Base-by-base conservation (phyloP, 2,888 invertebrate genomes). In the Netelia virgata region DNA sequence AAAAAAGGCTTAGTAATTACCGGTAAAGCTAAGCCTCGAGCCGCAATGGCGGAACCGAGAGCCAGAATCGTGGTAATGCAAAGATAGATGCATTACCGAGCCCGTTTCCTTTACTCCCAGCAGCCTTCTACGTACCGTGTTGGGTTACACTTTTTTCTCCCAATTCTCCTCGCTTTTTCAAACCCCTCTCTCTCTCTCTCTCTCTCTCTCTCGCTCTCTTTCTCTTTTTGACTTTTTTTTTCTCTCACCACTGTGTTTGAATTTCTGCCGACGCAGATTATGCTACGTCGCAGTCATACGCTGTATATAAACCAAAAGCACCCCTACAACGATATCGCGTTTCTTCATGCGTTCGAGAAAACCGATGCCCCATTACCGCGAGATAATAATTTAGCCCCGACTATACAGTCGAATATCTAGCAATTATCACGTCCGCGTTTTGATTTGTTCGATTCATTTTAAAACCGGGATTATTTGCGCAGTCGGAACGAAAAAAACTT, bases 1-100 rank as follows among this genome's bases (percentile, higher is more conserved):
- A 69, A 82, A 84, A 84, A 84, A 84, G 82, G 53, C 75, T 78
- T 78, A 75, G 82, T 79, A 84, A 84, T 84, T 84, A 84, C 84
- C 82, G 82, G 47, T 55, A 82, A 84, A 82, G 84, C 78, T 82
- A 79, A 82, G 82, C 84, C 78, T 61, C 36, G 53, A 64, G 70
- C 47, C 23, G 59, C 74, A 50, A 72, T 57, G 83, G 43, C 23
- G 64, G 55, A 59, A 70, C 64, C 76, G 77, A 69, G 47, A 47
- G 47, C 47, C 14, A 47, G 47, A 47, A 10, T 18, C 10, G 57
- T 16, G n/a, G 16, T 73, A 63, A 74, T 70, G 70, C 70, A 79
- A 74, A 82, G 84, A 84, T 79, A 84, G 82, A 84, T 79, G 79
- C 78, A 83, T 82, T 82, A 79, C 72, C 43, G 61, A 18, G 18